Evolutionary conservation across 2,113 vertebrate species (phyloP).

Genomic region (Polypterus bichir): DNA sequence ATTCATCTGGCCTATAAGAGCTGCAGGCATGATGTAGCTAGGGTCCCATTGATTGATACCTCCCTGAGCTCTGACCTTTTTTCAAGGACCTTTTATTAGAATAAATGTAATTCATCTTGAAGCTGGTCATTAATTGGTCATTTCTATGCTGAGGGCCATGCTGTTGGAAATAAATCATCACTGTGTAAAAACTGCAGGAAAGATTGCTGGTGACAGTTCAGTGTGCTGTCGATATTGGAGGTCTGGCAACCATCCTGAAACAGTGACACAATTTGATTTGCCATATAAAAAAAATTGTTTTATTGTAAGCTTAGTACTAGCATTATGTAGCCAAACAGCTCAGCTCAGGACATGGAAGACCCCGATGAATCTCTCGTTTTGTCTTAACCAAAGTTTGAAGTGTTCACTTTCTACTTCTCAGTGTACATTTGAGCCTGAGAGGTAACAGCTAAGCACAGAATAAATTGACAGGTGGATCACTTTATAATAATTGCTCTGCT

Average conservation of each 20-base stretch:
- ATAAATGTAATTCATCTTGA: not conserved
- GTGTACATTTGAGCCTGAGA: too few species aligned
- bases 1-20: constrained; percentile 5
- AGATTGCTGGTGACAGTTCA: not conserved
- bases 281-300: too few species aligned
- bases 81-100: constrained; percentile 14
- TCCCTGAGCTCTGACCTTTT: not conserved
- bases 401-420: too few species aligned
- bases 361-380: too few species aligned
- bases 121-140: constrained; percentile 9
- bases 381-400: too few species aligned
- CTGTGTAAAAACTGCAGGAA: not conserved
- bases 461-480: too few species aligned
- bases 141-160: constrained; percentile 4
- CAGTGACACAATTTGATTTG: not conserved
- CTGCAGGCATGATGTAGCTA: not conserved
- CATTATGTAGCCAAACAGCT: too few species aligned
- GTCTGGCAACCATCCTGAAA: not conserved
- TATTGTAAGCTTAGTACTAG: too few species aligned
- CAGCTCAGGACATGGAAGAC: too few species aligned
- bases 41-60: constrained; percentile 4
- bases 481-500: too few species aligned
- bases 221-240: not conserved
- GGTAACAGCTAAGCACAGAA: too few species aligned
- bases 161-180: constrained; percentile 2